Conservation (phyloP, 2,888 invertebrate genomes). For the Catocala fraxini region DNA sequence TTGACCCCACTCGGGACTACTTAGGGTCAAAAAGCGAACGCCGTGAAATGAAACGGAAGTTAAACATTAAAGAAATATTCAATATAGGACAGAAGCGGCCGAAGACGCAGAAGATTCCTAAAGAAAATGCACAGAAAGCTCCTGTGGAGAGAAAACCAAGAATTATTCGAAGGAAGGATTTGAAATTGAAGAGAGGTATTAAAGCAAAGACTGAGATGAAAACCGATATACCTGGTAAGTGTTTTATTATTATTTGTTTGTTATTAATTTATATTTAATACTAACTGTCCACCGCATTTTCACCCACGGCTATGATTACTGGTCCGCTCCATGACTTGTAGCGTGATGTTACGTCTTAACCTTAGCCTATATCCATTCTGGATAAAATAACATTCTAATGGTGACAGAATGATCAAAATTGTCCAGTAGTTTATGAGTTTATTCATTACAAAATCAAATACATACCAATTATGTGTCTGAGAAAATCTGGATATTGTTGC, state of each 20-base stretch:
- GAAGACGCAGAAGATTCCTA: conserved; percentile 55
- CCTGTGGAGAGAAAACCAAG: conserved; percentile 67
- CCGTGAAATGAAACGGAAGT: conserved; percentile 90
- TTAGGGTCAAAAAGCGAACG: conserved; percentile 90
- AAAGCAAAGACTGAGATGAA: conserved; percentile 53
- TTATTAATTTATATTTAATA: too few species aligned
- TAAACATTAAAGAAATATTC: conserved; percentile 91
- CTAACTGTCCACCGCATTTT: too few species aligned
- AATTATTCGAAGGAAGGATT: conserved; percentile 48
- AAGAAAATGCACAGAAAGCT: conserved; percentile 44
- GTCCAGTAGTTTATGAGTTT: too few species aligned
- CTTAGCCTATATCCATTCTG: too few species aligned
- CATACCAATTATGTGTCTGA: too few species aligned
- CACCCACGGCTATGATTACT: too few species aligned
- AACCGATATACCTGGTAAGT: conserved; percentile 69
- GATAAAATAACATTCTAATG: too few species aligned
- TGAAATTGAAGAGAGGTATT: conserved; percentile 34
- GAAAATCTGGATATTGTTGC: too few species aligned
- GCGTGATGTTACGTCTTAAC: too few species aligned
- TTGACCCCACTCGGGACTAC: conserved; percentile 83
- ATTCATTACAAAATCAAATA: too few species aligned
- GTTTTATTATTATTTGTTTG: background rate
- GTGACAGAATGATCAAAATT: too few species aligned
- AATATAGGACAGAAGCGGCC: conserved; percentile 85
- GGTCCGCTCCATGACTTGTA: too few species aligned